A percentile compares a stretch with the other conserved stretches of the same genome.
Conservation (phyloP, 2,113 vertebrate genomes). For the Pipra filicauda region DNA sequence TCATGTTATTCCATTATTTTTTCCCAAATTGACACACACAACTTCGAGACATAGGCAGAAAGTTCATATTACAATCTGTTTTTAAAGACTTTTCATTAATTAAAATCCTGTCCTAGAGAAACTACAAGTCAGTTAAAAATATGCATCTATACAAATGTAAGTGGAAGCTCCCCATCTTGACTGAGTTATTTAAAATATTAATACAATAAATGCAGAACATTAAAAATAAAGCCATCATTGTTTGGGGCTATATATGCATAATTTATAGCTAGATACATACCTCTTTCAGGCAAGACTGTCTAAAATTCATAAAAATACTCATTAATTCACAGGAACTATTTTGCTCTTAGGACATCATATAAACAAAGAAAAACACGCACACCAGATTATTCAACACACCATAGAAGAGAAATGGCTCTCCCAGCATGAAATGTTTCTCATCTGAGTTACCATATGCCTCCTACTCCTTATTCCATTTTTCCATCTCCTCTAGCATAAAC, state of each 20-base stretch:
- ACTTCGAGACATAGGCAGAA: background rate
- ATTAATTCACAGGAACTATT: background rate
- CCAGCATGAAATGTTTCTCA: conserved; percentile 18
- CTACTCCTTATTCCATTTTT: conserved; percentile 16
- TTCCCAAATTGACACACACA: background rate
- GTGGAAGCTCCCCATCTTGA: background rate
- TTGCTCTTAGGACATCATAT: background rate
- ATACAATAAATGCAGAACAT: background rate
- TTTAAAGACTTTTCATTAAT: background rate
- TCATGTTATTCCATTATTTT: background rate
- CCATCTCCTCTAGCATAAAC: conserved; percentile 25
- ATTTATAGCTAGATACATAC: background rate
- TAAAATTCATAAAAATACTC: conserved; percentile 31
- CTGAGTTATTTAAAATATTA: conserved; percentile 1
- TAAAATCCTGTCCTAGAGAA: background rate
- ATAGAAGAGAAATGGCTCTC: background rate
- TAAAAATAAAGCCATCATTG: background rate
- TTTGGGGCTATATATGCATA: background rate
- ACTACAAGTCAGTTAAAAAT: background rate
- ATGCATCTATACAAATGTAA: background rate
- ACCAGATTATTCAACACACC: background rate
- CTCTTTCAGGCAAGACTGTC: background rate
- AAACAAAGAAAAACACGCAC: conserved; percentile 29
- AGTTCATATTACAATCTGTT: background rate
- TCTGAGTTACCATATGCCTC: conserved; percentile 49